Evolutionary conservation across 2,113 vertebrate genomes (phyloP), one percentile per base, ranked within the genome.

Genomic region (Coptodon rendalli): DNA sequence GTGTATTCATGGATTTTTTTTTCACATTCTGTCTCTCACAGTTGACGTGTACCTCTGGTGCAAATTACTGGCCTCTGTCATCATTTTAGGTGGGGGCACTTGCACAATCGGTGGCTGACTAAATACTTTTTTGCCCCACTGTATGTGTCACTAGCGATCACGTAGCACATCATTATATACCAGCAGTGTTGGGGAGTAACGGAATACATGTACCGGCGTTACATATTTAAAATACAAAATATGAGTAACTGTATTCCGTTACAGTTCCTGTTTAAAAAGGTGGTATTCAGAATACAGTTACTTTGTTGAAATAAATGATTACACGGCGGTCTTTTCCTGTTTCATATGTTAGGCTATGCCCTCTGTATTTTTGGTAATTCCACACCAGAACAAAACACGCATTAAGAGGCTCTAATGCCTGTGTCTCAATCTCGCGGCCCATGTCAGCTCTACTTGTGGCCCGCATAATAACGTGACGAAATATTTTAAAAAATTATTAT

Each of bases 241-340:
- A 34, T 61, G 8, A 61, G 57, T 0, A 61, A 10, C 16, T 61
- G 57, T 0, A 10, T 10, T 61, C 1, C 0, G 0, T 61, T 61
- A 61, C 29, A 34, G 57, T 61, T 61, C 1, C 29, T 1, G 2
- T 34, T 61, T 61, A 34, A 61, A 61, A 61, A 34, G 29, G 57
- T 61, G 29, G 29, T 1, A 19, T 34, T 61, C 0, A 4, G 57
- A 61, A 34, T 34, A 34, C 1, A 61, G 1, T 61, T 61, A 61
- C 57, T 61, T 61, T 57, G 54, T 57, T 57, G 54, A 61, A 61
- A 61, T 61, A 61, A 61, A 61, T 61, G 5, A 61, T 61, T 61
- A 61, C 57, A 31, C 1, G 1, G 5, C 29, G 1, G 29, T 34
- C 5, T 19, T 11, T 61, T 61, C 29, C 57, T 61, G 5, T 61